Evolutionary conservation across 2,888 invertebrate species (phyloP).

Genomic region (Drosophila birchii): DNA sequence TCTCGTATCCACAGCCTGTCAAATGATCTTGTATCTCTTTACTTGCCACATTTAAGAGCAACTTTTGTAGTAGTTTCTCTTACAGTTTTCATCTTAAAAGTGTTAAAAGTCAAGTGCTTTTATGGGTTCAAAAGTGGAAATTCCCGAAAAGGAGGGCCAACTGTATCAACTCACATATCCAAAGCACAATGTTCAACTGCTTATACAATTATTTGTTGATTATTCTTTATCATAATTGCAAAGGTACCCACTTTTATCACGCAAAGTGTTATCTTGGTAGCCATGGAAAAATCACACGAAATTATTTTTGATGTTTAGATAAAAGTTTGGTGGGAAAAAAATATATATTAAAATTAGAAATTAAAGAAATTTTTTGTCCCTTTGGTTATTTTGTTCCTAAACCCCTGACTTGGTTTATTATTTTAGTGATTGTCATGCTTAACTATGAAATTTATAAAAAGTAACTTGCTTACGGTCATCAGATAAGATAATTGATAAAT

Average conservation of each 20-base stretch:
- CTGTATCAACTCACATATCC: constrained; percentile 15
- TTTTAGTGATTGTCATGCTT: constrained; percentile 12
- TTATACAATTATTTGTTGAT: constrained; percentile 35
- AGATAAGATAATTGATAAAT: background rate
- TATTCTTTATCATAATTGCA: constrained; percentile 56
- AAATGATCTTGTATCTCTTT: constrained; percentile 3
- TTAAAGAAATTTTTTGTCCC: background rate
- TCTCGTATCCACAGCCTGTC: constrained; percentile 15
- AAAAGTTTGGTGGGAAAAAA: constrained; percentile 23
- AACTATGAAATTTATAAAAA: background rate
- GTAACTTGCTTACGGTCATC: background rate
- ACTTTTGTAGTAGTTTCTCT: constrained; percentile 46
- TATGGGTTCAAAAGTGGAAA: background rate
- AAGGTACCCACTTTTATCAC: constrained; percentile 53
- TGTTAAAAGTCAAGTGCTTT: background rate
- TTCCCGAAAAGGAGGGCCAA: constrained; percentile 4
- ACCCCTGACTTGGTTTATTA: background rate
- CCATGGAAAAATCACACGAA: constrained; percentile 27
- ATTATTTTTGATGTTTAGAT: constrained; percentile 55
- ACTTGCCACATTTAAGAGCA: constrained; percentile 43
- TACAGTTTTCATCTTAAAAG: constrained; percentile 16
- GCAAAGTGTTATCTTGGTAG: constrained; percentile 34
- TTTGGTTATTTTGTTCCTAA: background rate
- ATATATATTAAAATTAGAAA: background rate
- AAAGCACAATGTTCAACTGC: constrained; percentile 24